Evolutionary conservation across 2,113 vertebrate species (phyloP), one percentile per base, ranked within the genome.

Genomic region (Pterocles orientalis): DNA sequence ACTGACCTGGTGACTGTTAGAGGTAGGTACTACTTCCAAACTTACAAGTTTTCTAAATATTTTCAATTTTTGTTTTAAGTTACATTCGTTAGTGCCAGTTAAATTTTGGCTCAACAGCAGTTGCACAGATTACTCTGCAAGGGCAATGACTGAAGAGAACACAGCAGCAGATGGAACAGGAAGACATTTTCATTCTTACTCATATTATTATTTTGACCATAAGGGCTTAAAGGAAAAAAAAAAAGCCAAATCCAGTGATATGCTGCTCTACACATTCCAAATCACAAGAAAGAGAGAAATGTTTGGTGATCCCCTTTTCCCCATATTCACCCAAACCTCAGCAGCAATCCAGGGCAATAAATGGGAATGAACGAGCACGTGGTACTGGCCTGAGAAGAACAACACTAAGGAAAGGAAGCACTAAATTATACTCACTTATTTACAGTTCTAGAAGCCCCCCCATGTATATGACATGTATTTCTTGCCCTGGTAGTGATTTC

Each of bases 1-100:
- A 50, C 54, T 96, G 94, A 91, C 87, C 85, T 36, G 36, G 58
- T 90, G 87, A 82, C 92, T 80, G 36, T 13, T 5, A 77, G 66
- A 93, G 60, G 43, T 77, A 93, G 61, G 90, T 93, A 86, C 64
- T 94, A 88, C 60, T 92, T 86, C 87, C 69, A 75, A 84, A 93
- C 68, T 77, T 43, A 31, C 17, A 90, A 80, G 82, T 85, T 90
- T 36, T 54, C 95, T 86, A 88, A 80, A 86, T 87, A 92, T 80
- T 93, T 93, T 89, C 86, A 56, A 5, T 81, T 54, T 36, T 26
- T 62, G 45, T 51, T 86, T 18, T 23, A 89, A 92, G 78, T 85
- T 90, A 43, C 18, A 43, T 9, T 77, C 76, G 75, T 90, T 43
- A 94, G 20, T 68, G 51, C 68, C 93, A 86, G 71, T 64, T 86